These are phyloP conservation scores for Thecophora atra DNA, from an alignment of 2,888 invertebrate genomes.

Conservation along the genomic window DNA sequence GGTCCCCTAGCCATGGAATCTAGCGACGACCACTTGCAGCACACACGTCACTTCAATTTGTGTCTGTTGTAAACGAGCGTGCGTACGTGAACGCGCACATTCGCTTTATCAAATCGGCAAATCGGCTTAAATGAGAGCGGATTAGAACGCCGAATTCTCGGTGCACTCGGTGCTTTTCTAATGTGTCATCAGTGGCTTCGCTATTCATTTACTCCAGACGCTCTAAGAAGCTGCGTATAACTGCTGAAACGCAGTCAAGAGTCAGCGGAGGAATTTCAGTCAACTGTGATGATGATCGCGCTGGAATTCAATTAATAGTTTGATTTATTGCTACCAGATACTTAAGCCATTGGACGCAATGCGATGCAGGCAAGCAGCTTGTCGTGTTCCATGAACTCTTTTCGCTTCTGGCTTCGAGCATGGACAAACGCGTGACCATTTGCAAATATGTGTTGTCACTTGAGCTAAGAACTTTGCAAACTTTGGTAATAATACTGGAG, in stretches of 20 bases:
- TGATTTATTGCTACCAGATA: conserved; percentile 64
- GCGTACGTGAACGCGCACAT: conserved; percentile 40
- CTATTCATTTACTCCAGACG: conserved; percentile 10
- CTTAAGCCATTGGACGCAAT: conserved; percentile 37
- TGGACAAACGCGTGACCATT: conserved; percentile 7
- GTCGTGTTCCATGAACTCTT: conserved; percentile 52
- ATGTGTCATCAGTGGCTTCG: conserved; percentile 7
- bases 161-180: conserved; percentile 26
- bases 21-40: conserved; percentile 45
- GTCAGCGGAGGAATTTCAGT: conserved; percentile 28
- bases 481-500: too few relatives aligned
- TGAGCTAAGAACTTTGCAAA: too few relatives aligned
- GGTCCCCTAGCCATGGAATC: conserved; percentile 20
- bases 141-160: conserved; percentile 22
- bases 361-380: conserved; percentile 23
- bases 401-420: conserved; percentile 57
- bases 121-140: conserved; percentile 45
- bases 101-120: conserved; percentile 42
- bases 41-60: conserved; percentile 56
- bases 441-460: too few relatives aligned
- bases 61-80: conserved; percentile 41
- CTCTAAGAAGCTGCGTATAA: too few relatives aligned
- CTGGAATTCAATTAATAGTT: conserved; percentile 65
- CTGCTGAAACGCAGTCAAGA: conserved; percentile 40
- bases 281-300: conserved; percentile 56